Evolutionary conservation across 2,888 invertebrate genomes (phyloP), one percentile per base, ranked within the genome.

Genomic region (Drosophila greeni): DNA sequence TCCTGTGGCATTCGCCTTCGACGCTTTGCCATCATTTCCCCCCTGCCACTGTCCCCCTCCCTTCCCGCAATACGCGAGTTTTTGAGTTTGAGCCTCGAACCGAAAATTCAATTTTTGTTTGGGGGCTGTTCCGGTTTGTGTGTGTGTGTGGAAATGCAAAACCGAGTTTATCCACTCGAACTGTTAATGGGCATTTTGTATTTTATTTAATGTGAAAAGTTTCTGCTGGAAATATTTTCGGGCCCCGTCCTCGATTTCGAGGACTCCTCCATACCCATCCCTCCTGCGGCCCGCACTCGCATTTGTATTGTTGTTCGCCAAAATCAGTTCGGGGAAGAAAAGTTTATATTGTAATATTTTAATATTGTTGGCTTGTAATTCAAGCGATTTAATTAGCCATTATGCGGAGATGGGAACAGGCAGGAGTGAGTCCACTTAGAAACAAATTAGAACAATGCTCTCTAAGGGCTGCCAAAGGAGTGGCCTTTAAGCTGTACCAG

Each of bases 131-230:
- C 42, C 56, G 42, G 40, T 49, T 74, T 66, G 47, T 62, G n/a
- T 54, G 26, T 49, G 51, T 72, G 60, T 59, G 65, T 66, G 61
- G 54, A 66, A 77, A 81, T 82, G 75, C 80, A 82, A 79, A 60
- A 82, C 81, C 74, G 83, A 84, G 83, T 77, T 73, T 81, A 82
- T 83, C 83, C 84, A 85, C 82, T 82, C 76, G 82, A 82, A 82
- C 85, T 85, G 85, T 82, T 82, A 82, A 82, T 82, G 85, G 85
- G 79, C 76, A 84, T 85, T 85, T 83, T 82, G 85, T 83, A 85
- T 84, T 82, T 82, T 85, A 85, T 85, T 82, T 85, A 82, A 82
- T 82, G 85, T 83, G 85, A 82, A 82, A 82, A 85, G 79, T 82
- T 82, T 84, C 61, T 70, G 79, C 59, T 82, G 65, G 69, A 79